phyloP scores from a whole-genome alignment of 1,140 invertebrate genomes.

The Lasaia peninsularis region DNA sequence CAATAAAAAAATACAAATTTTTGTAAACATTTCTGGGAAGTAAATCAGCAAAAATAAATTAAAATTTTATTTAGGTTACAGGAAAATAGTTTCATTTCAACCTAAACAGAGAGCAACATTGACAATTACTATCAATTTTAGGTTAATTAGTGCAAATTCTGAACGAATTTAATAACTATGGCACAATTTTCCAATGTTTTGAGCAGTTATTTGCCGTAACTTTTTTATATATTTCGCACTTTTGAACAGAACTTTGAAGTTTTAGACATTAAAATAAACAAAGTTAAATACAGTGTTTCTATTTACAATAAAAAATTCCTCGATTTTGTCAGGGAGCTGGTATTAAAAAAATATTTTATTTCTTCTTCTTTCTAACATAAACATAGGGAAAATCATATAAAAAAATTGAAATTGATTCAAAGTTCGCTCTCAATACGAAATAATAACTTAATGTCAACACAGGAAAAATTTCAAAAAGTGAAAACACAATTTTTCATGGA shows the following conservation, averaged over 20 bases:
- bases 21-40: slow-evolving; percentile 23
- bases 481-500: no score
- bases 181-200: neutral
- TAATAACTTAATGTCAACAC: no score
- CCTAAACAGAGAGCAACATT: slow-evolving; percentile 5
- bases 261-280: no score
- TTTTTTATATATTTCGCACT: no score
- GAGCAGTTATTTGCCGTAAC: neutral
- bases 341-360: no score
- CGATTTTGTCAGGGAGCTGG: no score
- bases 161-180: neutral
- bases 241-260: no score
- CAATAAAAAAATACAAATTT: slow-evolving; percentile 21
- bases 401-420: no score
- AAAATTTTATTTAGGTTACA: slow-evolving; percentile 10
- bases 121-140: neutral
- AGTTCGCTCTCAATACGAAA: no score
- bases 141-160: neutral
- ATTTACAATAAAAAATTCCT: neutral
- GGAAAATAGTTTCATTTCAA: slow-evolving; percentile 17
- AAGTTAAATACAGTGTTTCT: neutral
- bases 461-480: no score
- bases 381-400: no score
- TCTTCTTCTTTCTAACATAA: no score
- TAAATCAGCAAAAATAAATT: neutral